Percentiles rank a stretch among this genome's conserved stretches.
Evolutionary conservation across 2,888 invertebrate genomes (phyloP).

Genomic region (Gastracanthus pulcherrimus): DNA sequence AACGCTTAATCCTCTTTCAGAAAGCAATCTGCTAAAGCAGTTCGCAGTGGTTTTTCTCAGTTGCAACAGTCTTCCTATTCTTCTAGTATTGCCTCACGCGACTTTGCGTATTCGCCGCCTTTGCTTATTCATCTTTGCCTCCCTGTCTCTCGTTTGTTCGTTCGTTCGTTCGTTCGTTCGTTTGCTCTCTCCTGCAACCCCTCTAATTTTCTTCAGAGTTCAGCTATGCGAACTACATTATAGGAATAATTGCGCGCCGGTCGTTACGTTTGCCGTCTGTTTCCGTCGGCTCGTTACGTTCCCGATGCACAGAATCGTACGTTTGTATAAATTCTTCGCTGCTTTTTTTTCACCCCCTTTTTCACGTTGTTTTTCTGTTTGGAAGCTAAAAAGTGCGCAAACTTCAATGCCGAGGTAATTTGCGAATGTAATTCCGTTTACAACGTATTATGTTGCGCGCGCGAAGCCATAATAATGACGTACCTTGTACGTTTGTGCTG

Average conservation of each 20-base stretch:
- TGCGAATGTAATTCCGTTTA: slow-evolving; percentile 47
- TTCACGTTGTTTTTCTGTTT: slow-evolving; percentile 42
- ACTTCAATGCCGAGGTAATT: slow-evolving; percentile 42
- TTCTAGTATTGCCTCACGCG: slow-evolving; percentile 49
- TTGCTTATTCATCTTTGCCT: neutral
- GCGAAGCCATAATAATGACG: slow-evolving; percentile 35
- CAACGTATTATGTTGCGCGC: neutral
- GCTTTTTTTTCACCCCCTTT: slow-evolving; percentile 26
- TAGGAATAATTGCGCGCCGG: slow-evolving; percentile 71
- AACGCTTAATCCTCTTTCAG: too few relatives aligned
- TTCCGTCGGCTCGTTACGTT: slow-evolving; percentile 58
- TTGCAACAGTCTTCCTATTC: neutral
- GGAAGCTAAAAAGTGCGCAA: slow-evolving; percentile 28
- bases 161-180: neutral
- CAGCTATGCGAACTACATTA: slow-evolving; percentile 73
- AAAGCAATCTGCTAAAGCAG: too few relatives aligned
- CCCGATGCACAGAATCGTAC: slow-evolving; percentile 49
- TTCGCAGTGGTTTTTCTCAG: neutral
- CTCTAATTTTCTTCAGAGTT: slow-evolving; percentile 73
- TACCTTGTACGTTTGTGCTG: slow-evolving; percentile 8
- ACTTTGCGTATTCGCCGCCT: slow-evolving; percentile 37
- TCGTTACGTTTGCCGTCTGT: slow-evolving; percentile 60
- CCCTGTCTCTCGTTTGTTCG: neutral
- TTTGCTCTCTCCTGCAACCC: slow-evolving; percentile 59
- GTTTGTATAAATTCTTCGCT: slow-evolving; percentile 62